These are phyloP conservation scores for Elaeidobius kamerunicus DNA, from an alignment of 2,888 invertebrate genomes.

Conservation along the genomic window DNA sequence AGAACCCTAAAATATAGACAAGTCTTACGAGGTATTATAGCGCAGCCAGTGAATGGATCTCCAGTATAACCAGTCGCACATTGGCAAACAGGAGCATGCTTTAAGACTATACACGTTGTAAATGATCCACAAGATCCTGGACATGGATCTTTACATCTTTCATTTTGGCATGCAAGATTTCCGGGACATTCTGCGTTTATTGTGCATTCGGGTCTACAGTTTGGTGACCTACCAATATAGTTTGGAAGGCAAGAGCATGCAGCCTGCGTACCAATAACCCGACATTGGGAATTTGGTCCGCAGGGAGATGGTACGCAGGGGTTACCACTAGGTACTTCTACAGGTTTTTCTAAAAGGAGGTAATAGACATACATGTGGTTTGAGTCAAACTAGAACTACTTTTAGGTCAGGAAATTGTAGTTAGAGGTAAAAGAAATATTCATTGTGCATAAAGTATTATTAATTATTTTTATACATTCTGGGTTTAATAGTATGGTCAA, in stretches of 20 bases:
- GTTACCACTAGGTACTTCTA: conserved; percentile 46
- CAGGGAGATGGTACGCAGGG: conserved; percentile 63
- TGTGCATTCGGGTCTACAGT: conserved; percentile 65
- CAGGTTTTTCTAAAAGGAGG: conserved; percentile 45
- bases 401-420: no score
- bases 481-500: no score
- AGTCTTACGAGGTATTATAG: conserved; percentile 57
- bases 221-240: conserved; percentile 61
- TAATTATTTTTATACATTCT: no score
- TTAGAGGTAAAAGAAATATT: no score
- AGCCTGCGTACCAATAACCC: conserved; percentile 55
- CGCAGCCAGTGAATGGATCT: conserved; percentile 62
- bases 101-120: conserved; percentile 71
- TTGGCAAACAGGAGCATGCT: conserved; percentile 75
- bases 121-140: conserved; percentile 72
- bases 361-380: not conserved
- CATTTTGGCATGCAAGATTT: conserved; percentile 73
- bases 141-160: conserved; percentile 77
- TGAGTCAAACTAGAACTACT: conserved; percentile 6
- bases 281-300: conserved; percentile 62
- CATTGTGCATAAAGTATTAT: no score
- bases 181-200: conserved; percentile 72
- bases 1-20: conserved; percentile 21
- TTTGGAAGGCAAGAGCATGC: conserved; percentile 59
- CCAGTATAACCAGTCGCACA: conserved; percentile 69